Percentiles rank a stretch among this genome's conserved stretches.
These are phyloP conservation scores for Malacoctenus gilli DNA, from an alignment of 2,797 vertebrate species.

Conservation along the genomic window DNA sequence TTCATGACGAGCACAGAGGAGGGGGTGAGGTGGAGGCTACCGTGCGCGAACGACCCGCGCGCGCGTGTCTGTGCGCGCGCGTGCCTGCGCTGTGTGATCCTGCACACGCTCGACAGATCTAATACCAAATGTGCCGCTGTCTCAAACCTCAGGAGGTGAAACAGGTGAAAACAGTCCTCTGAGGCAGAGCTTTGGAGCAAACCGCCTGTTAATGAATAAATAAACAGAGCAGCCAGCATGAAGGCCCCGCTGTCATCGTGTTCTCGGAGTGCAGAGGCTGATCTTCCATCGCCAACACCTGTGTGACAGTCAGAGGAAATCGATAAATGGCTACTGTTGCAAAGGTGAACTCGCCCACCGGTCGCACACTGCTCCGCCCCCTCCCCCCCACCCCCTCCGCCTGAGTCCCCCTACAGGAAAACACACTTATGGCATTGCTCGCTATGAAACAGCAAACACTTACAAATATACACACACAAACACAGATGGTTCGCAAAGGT, in stretches of 20 bases:
- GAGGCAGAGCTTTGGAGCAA: slow-evolving; percentile 39
- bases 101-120: slow-evolving; percentile 26
- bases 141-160: slow-evolving; percentile 54
- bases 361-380: background rate
- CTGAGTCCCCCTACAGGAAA: slow-evolving; percentile 36
- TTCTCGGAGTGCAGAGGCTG: slow-evolving; percentile 48
- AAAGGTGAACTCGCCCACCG: slow-evolving; percentile 52
- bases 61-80: background rate
- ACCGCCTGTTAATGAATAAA: slow-evolving; percentile 68
- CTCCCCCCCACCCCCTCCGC: slow-evolving; percentile 16
- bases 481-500: slow-evolving; percentile 26
- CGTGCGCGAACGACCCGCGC: background rate
- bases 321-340: slow-evolving; percentile 55
- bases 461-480: slow-evolving; percentile 6
- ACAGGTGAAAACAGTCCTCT: slow-evolving; percentile 50
- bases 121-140: slow-evolving; percentile 27
- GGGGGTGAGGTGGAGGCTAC: slow-evolving; percentile 8
- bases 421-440: slow-evolving; percentile 8
- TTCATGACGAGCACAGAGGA: slow-evolving; percentile 28
- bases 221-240: slow-evolving; percentile 54
- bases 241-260: slow-evolving; percentile 38
- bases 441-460: slow-evolving; percentile 2
- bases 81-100: slow-evolving; percentile 8
- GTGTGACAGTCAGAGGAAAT: slow-evolving; percentile 61
- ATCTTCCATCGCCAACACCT: slow-evolving; percentile 62